Evolutionary conservation across 2,888 invertebrate genomes (phyloP), one percentile per base, ranked within the genome.

Genomic region (Mesorhabditis spiculigera): DNA sequence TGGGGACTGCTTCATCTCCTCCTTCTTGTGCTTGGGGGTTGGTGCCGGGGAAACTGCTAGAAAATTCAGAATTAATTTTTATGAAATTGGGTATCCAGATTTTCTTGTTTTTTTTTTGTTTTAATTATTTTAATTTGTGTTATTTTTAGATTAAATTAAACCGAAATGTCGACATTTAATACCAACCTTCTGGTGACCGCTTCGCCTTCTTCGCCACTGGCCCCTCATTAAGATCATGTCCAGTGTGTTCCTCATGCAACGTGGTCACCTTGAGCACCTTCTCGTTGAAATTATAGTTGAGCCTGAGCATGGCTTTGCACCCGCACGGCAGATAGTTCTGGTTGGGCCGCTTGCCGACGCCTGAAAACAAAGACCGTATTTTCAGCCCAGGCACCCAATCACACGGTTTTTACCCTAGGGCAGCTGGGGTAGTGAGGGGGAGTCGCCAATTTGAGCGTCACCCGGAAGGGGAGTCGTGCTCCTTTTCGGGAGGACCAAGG

Each of bases 291-390:
- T 68, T 76, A 76, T 76, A 84, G 73, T 82, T 84, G 65, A 85
- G 73, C 16, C 85, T 72, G 50, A 85, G 72, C 81, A 81, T 84
- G n/a, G 85, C 83, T 5, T 69, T 70, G 69, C 85, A 85, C 5
- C 79, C 81, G 71, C 82, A 82, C 16, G 85, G 85, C 43, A 85
- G 74, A 66, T 85, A 85, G 68, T 79, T 80, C 74, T 85, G 85
- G 67, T 85, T 84, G 5, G 85, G 85, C 10, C 84, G 78, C 68
- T 82, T 81, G 58, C 84, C 84, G 8, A 68, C 74, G 42, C 82
- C 83, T 83, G 73, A 43, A 78, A 75, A 42, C 13, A 28, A 5
- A 58, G 43, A 41, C 5, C 13, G 6, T 63, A 28, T 28, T 28
- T 28, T 28, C 28, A 28, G 28, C 28, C 28, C 3, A 3, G 28